A percentile compares a stretch with the other conserved stretches of the same genome.
phyloP scores from a whole-genome alignment of 2,113 vertebrate species.

The Deroptyus accipitrinus region DNA sequence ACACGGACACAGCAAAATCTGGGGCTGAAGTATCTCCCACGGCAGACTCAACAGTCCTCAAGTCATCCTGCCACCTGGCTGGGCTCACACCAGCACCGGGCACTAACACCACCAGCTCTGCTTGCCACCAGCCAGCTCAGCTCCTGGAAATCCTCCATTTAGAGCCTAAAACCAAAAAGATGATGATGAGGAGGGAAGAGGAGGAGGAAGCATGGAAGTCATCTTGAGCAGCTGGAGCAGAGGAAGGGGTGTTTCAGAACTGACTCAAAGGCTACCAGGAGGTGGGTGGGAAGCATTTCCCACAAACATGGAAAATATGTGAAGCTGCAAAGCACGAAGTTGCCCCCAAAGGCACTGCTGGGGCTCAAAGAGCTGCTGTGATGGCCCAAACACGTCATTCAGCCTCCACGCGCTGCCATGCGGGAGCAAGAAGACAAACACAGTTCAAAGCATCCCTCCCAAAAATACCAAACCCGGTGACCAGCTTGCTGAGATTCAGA shows the following conservation, averaged over 20 bases:
- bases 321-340: not conserved
- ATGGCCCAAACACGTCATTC: not conserved
- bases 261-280: not conserved
- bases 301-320: not conserved
- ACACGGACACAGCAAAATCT: not conserved
- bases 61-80: accelerated
- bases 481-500: not conserved
- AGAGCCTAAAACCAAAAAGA: not conserved
- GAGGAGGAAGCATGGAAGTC: not conserved
- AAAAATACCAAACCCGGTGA: not conserved
- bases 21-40: not conserved
- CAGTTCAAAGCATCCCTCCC: not conserved
- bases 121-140: not conserved
- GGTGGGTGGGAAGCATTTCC: not conserved
- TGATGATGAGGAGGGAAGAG: accelerated
- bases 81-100: not conserved
- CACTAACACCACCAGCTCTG: not conserved
- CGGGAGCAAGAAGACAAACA: accelerated
- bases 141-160: not conserved
- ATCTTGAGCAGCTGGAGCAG: not conserved
- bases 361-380: not conserved
- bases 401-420: accelerated
- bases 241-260: not conserved
- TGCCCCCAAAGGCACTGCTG: not conserved
- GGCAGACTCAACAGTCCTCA: not conserved